Conservation (phyloP, 2,888 invertebrate species). For the Ormyrus pomaceus region DNA sequence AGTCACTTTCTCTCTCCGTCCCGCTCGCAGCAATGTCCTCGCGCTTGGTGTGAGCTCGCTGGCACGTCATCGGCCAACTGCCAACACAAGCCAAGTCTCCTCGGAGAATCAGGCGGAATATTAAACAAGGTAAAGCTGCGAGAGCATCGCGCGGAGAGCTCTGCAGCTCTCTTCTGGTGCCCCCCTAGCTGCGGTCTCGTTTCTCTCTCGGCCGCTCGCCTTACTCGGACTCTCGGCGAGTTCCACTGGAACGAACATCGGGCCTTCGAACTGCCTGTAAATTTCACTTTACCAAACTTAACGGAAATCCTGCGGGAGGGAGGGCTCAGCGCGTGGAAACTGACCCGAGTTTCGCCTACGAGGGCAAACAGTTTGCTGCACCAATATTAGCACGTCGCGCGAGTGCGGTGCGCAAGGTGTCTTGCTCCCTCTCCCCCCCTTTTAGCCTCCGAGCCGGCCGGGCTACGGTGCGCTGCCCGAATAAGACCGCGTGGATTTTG, state of each 20-base stretch:
- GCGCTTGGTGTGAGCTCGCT: neutral
- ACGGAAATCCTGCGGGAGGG: slow-evolving; percentile 60
- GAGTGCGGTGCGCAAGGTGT: neutral
- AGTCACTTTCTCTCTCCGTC: too few relatives aligned
- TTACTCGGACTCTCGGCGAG: slow-evolving; percentile 41
- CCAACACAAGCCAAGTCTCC: slow-evolving; percentile 58
- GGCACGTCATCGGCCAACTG: slow-evolving; percentile 55
- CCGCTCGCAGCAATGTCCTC: too few relatives aligned
- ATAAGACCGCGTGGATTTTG: slow-evolving; percentile 31
- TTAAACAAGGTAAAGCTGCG: slow-evolving; percentile 64
- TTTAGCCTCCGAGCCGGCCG: neutral
- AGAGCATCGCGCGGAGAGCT: neutral
- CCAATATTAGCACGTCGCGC: slow-evolving; percentile 66
- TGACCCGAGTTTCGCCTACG: slow-evolving; percentile 53
- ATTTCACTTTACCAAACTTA: slow-evolving; percentile 72
- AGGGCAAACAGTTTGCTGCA: slow-evolving; percentile 64
- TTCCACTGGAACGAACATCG: slow-evolving; percentile 13
- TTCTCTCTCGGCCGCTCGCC: slow-evolving; percentile 54
- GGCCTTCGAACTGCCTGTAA: slow-evolving; percentile 67
- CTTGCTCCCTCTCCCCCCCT: neutral
- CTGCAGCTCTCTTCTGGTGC: neutral
- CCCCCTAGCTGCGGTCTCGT: slow-evolving; percentile 25
- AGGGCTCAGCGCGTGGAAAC: slow-evolving; percentile 47
- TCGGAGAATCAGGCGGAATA: slow-evolving; percentile 63
- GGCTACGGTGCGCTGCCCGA: neutral